These are phyloP conservation scores for Apocheima hispidaria DNA, from an alignment of 2,888 invertebrate genomes.

Conservation along the genomic window DNA sequence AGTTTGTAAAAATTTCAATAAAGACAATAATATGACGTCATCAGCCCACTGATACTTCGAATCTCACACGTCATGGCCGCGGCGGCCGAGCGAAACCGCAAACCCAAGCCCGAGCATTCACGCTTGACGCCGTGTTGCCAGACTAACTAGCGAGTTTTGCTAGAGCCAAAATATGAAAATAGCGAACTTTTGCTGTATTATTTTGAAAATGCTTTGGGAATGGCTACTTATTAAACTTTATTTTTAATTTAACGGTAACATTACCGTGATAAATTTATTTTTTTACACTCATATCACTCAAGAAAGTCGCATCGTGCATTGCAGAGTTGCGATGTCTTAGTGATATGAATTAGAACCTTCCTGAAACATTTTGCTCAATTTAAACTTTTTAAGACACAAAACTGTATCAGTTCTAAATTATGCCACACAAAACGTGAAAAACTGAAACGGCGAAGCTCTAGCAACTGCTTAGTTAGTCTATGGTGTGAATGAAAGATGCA, in stretches of 20 bases:
- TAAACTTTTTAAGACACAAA: neutral
- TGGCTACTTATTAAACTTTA: neutral
- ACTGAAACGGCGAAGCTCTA: conserved; percentile 13
- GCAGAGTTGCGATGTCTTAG: conserved; percentile 8
- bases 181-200: neutral
- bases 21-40: neutral
- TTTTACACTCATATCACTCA: neutral
- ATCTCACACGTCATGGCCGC: conserved; percentile 27
- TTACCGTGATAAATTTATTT: neutral
- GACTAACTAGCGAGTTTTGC: conserved; percentile 47
- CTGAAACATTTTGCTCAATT: neutral
- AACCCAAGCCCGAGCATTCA: conserved; percentile 86
- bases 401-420: conserved; percentile 6
- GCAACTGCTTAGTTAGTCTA: conserved; percentile 34
- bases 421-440: conserved; percentile 20
- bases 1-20: too few relatives aligned
- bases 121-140: conserved; percentile 77
- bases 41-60: neutral
- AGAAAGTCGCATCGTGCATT: neutral
- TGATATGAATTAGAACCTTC: neutral
- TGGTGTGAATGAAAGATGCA: conserved; percentile 29
- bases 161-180: conserved; percentile 7
- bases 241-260: neutral
- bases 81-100: conserved; percentile 58
- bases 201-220: conserved; percentile 1